Evolutionary conservation across 1,140 invertebrate genomes (phyloP).

Genomic region (Achroia grisella): DNA sequence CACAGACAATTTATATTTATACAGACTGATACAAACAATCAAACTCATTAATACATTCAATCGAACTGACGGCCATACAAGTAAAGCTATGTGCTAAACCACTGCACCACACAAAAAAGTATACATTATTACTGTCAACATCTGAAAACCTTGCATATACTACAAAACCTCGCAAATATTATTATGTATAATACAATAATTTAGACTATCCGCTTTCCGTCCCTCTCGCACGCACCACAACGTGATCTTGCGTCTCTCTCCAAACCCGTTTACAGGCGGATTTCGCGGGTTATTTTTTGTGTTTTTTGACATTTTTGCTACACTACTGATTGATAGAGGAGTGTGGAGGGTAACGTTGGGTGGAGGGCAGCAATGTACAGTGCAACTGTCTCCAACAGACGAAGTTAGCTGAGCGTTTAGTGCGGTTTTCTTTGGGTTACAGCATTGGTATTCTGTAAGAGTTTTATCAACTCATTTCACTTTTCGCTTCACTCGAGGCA

Average conservation of each 20-base stretch:
- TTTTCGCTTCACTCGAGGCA: no score
- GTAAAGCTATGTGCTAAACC: no score
- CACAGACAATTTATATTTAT: no score
- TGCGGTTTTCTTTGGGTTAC: no score
- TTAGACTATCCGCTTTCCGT: constrained; percentile 37
- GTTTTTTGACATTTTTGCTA: constrained; percentile 38
- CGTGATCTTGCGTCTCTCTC: constrained; percentile 26
- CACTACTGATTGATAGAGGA: constrained; percentile 36
- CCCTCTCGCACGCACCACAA: constrained; percentile 8
- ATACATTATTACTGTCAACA: neutral
- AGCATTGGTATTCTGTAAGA: no score
- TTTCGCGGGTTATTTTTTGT: constrained; percentile 28
- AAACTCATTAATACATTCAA: no score
- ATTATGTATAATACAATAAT: constrained; percentile 60
- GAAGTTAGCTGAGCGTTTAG: neutral
- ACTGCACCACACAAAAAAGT: no score
- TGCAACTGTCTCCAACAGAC: constrained; percentile 10
- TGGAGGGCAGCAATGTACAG: neutral
- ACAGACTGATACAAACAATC: no score
- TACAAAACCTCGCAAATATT: constrained; percentile 36
- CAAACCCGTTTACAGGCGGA: constrained; percentile 22
- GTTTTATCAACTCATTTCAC: no score
- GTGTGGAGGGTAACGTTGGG: constrained; percentile 4
- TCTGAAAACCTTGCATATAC: constrained; percentile 25
- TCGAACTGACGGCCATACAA: no score